Evolutionary conservation across 2,797 vertebrate species (phyloP).

Genomic region (Caiman crocodilus): DNA sequence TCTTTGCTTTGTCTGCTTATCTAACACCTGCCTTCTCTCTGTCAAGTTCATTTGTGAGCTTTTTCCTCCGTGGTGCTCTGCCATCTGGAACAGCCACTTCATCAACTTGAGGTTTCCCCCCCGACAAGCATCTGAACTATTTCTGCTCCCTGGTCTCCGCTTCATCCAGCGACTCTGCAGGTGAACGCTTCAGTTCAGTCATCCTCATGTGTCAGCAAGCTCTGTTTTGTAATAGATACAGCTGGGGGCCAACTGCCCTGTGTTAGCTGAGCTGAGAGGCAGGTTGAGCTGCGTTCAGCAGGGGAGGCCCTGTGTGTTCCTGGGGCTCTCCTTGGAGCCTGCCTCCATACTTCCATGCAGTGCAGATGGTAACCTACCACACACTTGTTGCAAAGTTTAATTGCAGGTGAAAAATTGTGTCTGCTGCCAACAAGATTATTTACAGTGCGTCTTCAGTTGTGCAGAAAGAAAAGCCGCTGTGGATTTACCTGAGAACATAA

Average conservation of each 20-base stretch:
- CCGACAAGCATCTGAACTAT: slow-evolving; percentile 9
- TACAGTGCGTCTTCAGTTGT: background rate
- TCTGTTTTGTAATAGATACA: slow-evolving; percentile 1
- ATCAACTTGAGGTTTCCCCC: slow-evolving; percentile 1
- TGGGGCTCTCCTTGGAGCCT: slow-evolving; percentile 6
- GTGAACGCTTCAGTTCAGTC: background rate
- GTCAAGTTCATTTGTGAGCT: background rate
- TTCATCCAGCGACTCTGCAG: background rate
- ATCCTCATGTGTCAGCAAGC: background rate
- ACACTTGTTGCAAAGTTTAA: background rate
- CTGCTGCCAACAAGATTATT: background rate
- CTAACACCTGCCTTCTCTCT: slow-evolving; percentile 28
- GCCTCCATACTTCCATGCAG: background rate
- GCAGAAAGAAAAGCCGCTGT: background rate
- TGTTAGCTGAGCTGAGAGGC: background rate
- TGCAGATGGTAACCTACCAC: background rate
- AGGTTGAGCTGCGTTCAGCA: background rate
- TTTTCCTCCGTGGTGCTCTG: slow-evolving; percentile 38
- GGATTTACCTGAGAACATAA: background rate
- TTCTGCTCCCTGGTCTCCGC: background rate
- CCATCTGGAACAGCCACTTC: slow-evolving; percentile 34
- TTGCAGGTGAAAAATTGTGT: background rate
- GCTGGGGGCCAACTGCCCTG: background rate
- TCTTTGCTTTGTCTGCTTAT: background rate
- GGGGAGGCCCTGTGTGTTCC: background rate